Evolutionary conservation across 2,113 vertebrate species (phyloP), one percentile per base, ranked within the genome.

Genomic region (Rhineura floridana): DNA sequence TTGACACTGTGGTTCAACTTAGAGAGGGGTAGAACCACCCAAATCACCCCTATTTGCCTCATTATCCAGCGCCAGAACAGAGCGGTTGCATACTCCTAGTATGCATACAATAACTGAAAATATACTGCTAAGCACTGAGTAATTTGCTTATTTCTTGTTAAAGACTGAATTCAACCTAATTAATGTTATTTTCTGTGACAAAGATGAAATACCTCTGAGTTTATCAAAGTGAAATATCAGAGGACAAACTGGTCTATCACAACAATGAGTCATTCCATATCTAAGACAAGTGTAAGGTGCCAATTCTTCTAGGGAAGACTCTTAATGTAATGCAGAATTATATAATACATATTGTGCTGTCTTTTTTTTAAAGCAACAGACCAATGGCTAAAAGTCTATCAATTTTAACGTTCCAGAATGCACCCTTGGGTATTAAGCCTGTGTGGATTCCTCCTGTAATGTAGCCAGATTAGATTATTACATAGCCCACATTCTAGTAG

Each of bases 401-500:
- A 33, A 36, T 70, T 67, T 69, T 69, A 69, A 69, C 33, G 30
- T 83, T 25, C 36, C 28, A 67, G 6, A 30, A 3, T 63, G 30
- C 15, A 44, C 2, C 28, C 39, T 42, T 82, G 39, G 7, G 15
- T 21, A 30, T 21, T 69, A 52, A 36, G 28, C 46, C 17, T 33
- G 3, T 70, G 44, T 36, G 28, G 46, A 10, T 21, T 50, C 19
- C n/a, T 84, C 4, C 48, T 55, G 52, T 55, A 23, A 17, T 52
- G 44, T 23, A 84, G 12, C 9, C 46, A 92, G 87, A 78, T 94
- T 84, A 88, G 87, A 90, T 73, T 4, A 80, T 83, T 91, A 55
- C 59, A 13, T 67, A 84, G 36, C 7, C 76, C 44, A 83, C 78
- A 67, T 89, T 75, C 59, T 87, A 87, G 42, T 75, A 89, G 84